Evolutionary conservation across 1,140 invertebrate genomes (phyloP).

Genomic region (Choristoneura fumiferana): DNA sequence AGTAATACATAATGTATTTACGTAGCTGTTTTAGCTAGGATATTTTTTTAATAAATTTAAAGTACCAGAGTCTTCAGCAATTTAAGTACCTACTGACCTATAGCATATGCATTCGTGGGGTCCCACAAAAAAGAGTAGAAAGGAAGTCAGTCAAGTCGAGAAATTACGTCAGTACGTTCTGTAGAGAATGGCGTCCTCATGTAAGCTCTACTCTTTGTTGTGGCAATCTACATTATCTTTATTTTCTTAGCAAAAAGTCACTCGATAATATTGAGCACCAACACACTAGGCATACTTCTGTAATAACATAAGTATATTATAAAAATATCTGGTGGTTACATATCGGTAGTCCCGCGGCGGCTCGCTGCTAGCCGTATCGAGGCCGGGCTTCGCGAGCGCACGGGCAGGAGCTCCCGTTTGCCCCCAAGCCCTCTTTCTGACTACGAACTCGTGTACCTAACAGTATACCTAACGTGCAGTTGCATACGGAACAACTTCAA

Average conservation of each 20-base stretch:
- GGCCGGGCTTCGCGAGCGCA: too few species aligned
- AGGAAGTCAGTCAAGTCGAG: too few species aligned
- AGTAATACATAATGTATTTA: conserved; percentile 71
- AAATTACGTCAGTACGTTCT: too few species aligned
- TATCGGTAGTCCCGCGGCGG: too few species aligned
- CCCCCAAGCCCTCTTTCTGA: conserved; percentile 27
- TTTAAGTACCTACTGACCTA: conserved; percentile 46
- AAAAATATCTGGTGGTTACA: conserved; percentile 20
- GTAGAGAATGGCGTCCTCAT: too few species aligned
- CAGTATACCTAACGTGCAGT: conserved; percentile 33
- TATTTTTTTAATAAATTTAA: conserved; percentile 74
- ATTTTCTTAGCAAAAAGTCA: conserved; percentile 50
- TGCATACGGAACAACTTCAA: conserved; percentile 62
- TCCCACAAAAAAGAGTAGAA: too few species aligned
- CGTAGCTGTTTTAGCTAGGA: conserved; percentile 74
- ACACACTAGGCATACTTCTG: conserved; percentile 63
- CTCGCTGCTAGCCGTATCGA: too few species aligned
- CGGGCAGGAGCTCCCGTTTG: too few species aligned
- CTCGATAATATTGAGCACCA: conserved; percentile 62
- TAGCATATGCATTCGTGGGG: conserved; percentile 50
- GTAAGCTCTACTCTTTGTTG: too few species aligned
- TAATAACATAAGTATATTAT: conserved; percentile 41
- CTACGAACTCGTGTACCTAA: conserved; percentile 22
- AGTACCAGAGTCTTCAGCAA: conserved; percentile 59
- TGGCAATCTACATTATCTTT: conserved; percentile 36